A percentile compares a stretch with the other conserved stretches of the same genome.
Evolutionary conservation across 1,140 invertebrate genomes (phyloP).

Genomic region (Zaprionus inermis): DNA sequence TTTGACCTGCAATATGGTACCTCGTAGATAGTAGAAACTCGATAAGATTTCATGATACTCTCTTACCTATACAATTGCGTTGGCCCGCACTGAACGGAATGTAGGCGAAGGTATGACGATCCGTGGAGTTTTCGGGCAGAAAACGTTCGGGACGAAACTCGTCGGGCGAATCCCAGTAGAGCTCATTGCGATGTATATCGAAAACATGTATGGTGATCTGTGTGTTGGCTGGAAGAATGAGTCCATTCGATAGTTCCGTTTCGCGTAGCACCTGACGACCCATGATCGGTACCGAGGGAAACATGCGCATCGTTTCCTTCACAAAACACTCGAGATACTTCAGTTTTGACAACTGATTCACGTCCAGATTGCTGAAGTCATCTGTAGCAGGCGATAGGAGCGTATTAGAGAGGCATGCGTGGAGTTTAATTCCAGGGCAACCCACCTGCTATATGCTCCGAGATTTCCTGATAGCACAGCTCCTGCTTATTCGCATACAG

Average conservation of each 20-base stretch:
- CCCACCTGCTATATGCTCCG: slow-evolving; percentile 57
- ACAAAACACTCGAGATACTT: slow-evolving; percentile 88
- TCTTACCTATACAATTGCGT: slow-evolving; percentile 76
- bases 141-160: slow-evolving; percentile 92
- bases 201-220: slow-evolving; percentile 84
- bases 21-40: neutral
- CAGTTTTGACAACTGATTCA: slow-evolving; percentile 86
- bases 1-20: slow-evolving; percentile 65
- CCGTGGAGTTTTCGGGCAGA: slow-evolving; percentile 86
- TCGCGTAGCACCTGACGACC: slow-evolving; percentile 86
- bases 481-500: slow-evolving; percentile 87
- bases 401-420: neutral
- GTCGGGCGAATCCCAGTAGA: slow-evolving; percentile 88
- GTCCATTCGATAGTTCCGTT: slow-evolving; percentile 72
- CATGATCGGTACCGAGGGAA: slow-evolving; percentile 89
- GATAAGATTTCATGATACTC: neutral
- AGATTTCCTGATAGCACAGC: slow-evolving; percentile 85
- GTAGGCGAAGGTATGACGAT: slow-evolving; percentile 85
- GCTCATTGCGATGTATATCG: slow-evolving; percentile 86
- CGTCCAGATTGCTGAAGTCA: slow-evolving; percentile 79
- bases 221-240: slow-evolving; percentile 84
- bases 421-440: neutral
- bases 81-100: slow-evolving; percentile 86
- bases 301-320: slow-evolving; percentile 87
- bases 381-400: slow-evolving; percentile 21